Base-by-base conservation (phyloP, 2,888 invertebrate species). In the Eudemis profundana region DNA sequence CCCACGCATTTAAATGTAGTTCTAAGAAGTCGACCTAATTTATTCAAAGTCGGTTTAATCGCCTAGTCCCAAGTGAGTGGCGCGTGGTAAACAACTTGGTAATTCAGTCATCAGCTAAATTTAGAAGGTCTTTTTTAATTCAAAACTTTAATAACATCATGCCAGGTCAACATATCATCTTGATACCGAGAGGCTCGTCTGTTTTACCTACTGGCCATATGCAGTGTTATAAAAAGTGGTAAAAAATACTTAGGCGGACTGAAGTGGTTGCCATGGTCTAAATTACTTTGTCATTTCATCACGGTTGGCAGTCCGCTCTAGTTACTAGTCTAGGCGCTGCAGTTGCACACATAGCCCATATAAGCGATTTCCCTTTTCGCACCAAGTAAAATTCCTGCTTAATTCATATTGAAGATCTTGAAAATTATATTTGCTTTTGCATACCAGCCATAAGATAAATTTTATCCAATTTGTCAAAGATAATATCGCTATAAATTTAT, bases 11-110 rank as follows among this genome's bases (percentile, higher is more conserved):
- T 12, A 36, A 23, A 27, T n/a, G 21, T 59, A 40, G 27, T 59
- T 65, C 59, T 44, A n/a, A 44, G 64, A 65, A 59, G 27, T 44
- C 65, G 60, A 60, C 59, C 65, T 60, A 40, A 60, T 65, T 60
- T 53, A 65, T 65, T 59, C 51, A 38, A 4, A 40, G 33, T 33
- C 53, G 38, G 47, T 44, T 46, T 51, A 44, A 64, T 17, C 33
- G 44, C 46, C 17, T 53, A 44, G 14, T 36, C 44, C 7, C 36
- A 17, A 51, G 14, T 44, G 61, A 51, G 51, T 44, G 42, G 57
- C 33, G 57, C 51, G 50, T 36, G 50, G 64, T 64, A 57, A 57
- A 59, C 50, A 64, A 15, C 19, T n/a, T 21, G 4, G 21, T 36
- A 47, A 51, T 61, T 19, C 1, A 47, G 57, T 64, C 64, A 64